Percentiles rank a stretch among this genome's conserved stretches.
phyloP scores from a whole-genome alignment of 64 coral and sea anemone species.

The Stichodactyla mertensii region DNA sequence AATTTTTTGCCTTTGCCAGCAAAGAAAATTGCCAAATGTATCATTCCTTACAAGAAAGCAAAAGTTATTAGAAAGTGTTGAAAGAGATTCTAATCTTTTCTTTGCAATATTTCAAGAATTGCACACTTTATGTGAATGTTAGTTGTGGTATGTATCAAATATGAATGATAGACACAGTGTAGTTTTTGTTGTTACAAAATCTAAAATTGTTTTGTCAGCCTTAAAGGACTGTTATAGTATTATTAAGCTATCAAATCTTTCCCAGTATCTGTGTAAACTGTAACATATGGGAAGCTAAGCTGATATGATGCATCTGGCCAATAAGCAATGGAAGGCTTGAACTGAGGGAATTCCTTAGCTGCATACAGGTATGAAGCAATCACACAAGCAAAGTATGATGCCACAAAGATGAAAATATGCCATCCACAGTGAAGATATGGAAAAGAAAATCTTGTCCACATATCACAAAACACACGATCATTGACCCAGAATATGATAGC shows the following conservation, averaged over 20 bases:
- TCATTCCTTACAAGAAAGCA: too few species aligned
- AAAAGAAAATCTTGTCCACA: slow-evolving; percentile 80
- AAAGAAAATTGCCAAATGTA: too few species aligned
- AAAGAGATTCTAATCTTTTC: too few species aligned
- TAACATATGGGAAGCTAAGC: slow-evolving; percentile 70
- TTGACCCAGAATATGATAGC: slow-evolving; percentile 78
- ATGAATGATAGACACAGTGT: too few species aligned
- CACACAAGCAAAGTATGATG: slow-evolving; percentile 81
- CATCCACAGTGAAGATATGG: slow-evolving; percentile 95
- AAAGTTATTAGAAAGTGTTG: too few species aligned
- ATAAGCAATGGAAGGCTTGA: slow-evolving; percentile 58
- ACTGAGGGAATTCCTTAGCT: slow-evolving; percentile 63
- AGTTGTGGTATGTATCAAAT: too few species aligned
- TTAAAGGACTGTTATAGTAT: too few species aligned
- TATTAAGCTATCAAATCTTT: slow-evolving; percentile 21
- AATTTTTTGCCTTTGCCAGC: too few species aligned
- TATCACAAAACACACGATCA: slow-evolving; percentile 82
- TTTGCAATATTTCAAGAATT: too few species aligned
- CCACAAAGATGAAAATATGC: slow-evolving; percentile 91
- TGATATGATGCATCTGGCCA: slow-evolving; percentile 66
- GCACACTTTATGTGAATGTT: too few species aligned
- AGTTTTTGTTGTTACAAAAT: too few species aligned
- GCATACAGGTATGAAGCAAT: slow-evolving; percentile 83
- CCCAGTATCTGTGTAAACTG: not conserved
- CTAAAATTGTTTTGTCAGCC: too few species aligned